Conservation (phyloP, 2,888 invertebrate genomes). For the Cheilosia vulpina region DNA sequence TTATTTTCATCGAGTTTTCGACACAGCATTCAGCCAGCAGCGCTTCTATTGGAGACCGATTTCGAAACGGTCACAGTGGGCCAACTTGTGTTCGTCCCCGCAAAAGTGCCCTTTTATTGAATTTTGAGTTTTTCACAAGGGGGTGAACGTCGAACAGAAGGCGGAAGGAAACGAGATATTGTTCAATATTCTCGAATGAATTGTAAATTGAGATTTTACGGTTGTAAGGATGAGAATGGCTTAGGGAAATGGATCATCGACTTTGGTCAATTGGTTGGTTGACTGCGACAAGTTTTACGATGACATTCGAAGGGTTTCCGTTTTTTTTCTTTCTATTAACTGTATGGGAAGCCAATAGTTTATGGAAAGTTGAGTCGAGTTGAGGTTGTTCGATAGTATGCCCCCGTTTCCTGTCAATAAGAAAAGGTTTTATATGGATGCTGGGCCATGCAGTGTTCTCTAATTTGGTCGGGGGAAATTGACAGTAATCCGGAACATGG, state of each 20-base stretch:
- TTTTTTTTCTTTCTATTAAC: background rate
- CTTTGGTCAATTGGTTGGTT: conserved; percentile 68
- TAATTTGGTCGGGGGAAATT: too few relatives aligned
- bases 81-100: conserved; percentile 16
- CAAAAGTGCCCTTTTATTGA: conserved; percentile 67
- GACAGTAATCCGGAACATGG: too few relatives aligned
- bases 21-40: conserved; percentile 1
- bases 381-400: too few relatives aligned
- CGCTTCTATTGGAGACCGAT: conserved; percentile 42
- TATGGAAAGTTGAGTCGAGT: too few relatives aligned
- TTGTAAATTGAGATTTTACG: conserved; percentile 72
- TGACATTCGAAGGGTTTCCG: conserved; percentile 4
- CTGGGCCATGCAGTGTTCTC: too few relatives aligned
- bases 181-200: conserved; percentile 71
- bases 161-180: conserved; percentile 41
- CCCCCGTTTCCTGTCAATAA: too few relatives aligned
- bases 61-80: conserved; percentile 47
- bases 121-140: conserved; percentile 53
- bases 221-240: conserved; percentile 59
- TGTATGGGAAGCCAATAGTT: background rate
- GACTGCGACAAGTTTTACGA: conserved; percentile 53
- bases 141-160: conserved; percentile 40
- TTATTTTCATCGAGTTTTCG: conserved; percentile 45
- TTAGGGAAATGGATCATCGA: conserved; percentile 67
- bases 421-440: too few relatives aligned